These are phyloP conservation scores for Aselliscus stoliczkanus DNA, from an alignment of 2,797 vertebrate species.

Conservation along the genomic window DNA sequence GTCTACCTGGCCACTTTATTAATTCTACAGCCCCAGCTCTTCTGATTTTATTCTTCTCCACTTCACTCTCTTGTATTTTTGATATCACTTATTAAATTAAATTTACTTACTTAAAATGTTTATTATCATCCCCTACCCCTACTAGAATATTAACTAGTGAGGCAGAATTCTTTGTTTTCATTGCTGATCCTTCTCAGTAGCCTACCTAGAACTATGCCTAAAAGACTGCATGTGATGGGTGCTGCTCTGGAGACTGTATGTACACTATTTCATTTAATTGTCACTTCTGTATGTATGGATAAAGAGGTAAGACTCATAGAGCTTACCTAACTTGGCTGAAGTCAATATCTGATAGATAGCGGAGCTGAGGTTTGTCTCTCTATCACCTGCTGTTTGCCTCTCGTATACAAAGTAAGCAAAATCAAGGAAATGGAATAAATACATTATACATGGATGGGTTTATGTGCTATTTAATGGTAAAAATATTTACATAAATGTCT, in stretches of 20 bases:
- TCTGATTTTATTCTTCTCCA: background rate
- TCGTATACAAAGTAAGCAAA: background rate
- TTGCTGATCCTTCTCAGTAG: background rate
- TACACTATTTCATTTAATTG: background rate
- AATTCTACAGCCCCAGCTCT: background rate
- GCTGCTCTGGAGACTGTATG: background rate
- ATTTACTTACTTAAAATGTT: conserved; percentile 10
- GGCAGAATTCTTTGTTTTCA: background rate
- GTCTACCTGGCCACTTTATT: background rate
- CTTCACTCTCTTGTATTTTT: background rate
- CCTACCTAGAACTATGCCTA: background rate
- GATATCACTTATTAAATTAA: background rate
- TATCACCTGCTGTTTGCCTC: background rate
- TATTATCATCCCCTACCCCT: background rate
- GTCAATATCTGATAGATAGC: background rate
- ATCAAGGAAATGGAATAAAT: background rate
- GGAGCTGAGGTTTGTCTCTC: background rate
- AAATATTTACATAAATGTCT: background rate
- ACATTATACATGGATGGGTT: background rate
- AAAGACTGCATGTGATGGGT: background rate
- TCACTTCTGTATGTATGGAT: background rate
- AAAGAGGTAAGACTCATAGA: background rate
- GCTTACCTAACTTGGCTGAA: background rate
- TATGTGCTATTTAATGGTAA: background rate
- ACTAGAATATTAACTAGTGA: background rate